Evolutionary conservation across 2,797 vertebrate genomes (phyloP).

Genomic region (Rhadinocentrus ornatus): DNA sequence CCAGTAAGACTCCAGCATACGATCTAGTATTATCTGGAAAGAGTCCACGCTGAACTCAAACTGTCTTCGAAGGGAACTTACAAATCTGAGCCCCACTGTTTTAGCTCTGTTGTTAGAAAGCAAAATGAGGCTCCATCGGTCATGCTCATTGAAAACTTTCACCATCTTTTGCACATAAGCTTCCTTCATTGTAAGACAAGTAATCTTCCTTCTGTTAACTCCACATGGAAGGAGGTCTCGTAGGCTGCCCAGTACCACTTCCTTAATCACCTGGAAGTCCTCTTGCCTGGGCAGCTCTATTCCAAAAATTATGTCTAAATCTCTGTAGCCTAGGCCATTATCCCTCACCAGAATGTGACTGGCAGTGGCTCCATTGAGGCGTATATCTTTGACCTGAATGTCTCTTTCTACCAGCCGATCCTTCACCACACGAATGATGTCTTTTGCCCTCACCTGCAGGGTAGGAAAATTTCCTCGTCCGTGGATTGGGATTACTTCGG

Average conservation of each 20-base stretch:
- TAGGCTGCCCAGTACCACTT: constrained; percentile 92
- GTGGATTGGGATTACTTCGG: constrained; percentile 92
- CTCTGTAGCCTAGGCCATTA: constrained; percentile 91
- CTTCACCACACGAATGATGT: constrained; percentile 92
- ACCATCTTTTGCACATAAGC: constrained; percentile 99
- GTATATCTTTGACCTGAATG: constrained; percentile 90
- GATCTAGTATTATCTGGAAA: constrained; percentile 94
- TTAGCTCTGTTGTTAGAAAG: constrained; percentile 96
- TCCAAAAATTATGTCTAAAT: constrained; percentile 95
- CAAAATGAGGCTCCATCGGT: constrained; percentile 97
- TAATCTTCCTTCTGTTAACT: constrained; percentile 96
- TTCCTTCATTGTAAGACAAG: constrained; percentile 92
- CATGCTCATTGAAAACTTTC: constrained; percentile 92
- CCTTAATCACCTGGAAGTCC: constrained; percentile 95
- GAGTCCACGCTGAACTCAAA: constrained; percentile 99
- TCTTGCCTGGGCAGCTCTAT: constrained; percentile 91
- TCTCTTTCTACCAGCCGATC: constrained; percentile 87
- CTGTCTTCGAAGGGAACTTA: constrained; percentile 91
- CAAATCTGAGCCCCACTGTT: constrained; percentile 94
- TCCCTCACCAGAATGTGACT: constrained; percentile 92
- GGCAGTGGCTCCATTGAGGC: constrained; percentile 94
- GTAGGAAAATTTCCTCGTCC: constrained; percentile 97
- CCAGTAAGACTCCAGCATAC: constrained; percentile 88
- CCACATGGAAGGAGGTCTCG: constrained; percentile 83
- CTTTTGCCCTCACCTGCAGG: constrained; percentile 92